Base-by-base conservation (phyloP, 2,113 vertebrate genomes). In the Siphamia tubifer region DNA sequence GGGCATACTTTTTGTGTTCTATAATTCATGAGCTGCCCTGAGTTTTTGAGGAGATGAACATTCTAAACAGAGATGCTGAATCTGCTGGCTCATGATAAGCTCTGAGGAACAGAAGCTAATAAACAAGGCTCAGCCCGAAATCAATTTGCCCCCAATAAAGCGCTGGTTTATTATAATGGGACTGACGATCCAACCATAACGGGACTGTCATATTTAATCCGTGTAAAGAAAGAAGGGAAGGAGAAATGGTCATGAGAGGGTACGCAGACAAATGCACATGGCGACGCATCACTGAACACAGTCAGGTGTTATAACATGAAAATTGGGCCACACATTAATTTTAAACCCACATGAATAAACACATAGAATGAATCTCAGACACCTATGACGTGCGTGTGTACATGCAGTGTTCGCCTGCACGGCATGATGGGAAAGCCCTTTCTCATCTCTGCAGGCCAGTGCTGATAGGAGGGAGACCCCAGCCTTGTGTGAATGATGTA, bases 81-180 rank as follows among this genome's bases (percentile, higher is more conserved):
- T 73, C 66, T 86, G 79, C 85, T 83, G 79, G 82, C 32, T 88
- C 79, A 82, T 80, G 58, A 83, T 73, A 35, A 43, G 63, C 56
- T 78, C 68, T 25, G 65, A 43, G 49, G 43, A 74, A 42, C 61
- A 66, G 66, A 36, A 74, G 69, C 71, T 79, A 76, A 87, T 84
- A 89, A 87, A 86, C 73, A 79, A 77, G 35, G 40, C 49, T 63
- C 52, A 56, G 68, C 45, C 65, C 13, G 13, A 84, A 85, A 89
- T 88, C 75, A 83, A 79, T 88, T 84, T 85, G 51, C 65, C 74
- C 66, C 56, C 64, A 82, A 82, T 81, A 82, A 86, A 72, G 66
- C 66, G 38, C 53, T 52, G 52, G 53, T 82, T 81, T 67, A 67
- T 84, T 81, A 57, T 74, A 82, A 77, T 77, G 52, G 35, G 28